phyloP scores from a whole-genome alignment of 2,113 vertebrate genomes.

The Turnix velox region DNA sequence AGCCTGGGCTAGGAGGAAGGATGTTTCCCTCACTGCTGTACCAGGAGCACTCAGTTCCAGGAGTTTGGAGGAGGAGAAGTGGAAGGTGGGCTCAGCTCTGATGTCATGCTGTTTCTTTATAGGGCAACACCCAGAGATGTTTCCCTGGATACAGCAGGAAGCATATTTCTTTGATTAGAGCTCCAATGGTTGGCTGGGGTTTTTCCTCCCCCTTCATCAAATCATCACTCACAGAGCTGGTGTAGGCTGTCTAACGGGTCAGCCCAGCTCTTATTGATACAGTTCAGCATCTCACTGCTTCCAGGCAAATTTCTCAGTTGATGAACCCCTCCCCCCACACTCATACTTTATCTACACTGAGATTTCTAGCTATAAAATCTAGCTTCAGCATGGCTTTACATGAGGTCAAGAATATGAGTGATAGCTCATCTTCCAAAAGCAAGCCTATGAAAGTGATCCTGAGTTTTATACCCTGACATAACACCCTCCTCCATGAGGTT shows the following conservation, averaged over 20 bases:
- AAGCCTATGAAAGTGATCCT: neutral
- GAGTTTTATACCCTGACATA: neutral
- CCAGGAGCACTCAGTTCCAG: neutral
- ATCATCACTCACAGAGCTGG: neutral
- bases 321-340: neutral
- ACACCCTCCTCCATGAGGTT: neutral
- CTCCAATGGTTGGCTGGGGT: neutral
- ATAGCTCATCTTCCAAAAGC: neutral
- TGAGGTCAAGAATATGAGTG: neutral
- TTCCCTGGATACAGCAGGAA: slow-evolving; percentile 50
- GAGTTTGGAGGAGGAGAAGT: neutral
- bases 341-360: neutral
- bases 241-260: neutral
- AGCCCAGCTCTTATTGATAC: neutral
- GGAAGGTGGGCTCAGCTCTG: neutral
- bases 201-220: neutral
- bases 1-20: neutral
- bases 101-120: neutral
- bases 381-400: neutral
- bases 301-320: neutral
- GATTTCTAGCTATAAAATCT: neutral
- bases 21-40: neutral
- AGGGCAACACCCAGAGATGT: neutral
- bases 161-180: neutral
- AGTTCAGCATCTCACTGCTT: neutral